phyloP scores from a whole-genome alignment of 2,113 vertebrate species.

The Xiphias gladius region DNA sequence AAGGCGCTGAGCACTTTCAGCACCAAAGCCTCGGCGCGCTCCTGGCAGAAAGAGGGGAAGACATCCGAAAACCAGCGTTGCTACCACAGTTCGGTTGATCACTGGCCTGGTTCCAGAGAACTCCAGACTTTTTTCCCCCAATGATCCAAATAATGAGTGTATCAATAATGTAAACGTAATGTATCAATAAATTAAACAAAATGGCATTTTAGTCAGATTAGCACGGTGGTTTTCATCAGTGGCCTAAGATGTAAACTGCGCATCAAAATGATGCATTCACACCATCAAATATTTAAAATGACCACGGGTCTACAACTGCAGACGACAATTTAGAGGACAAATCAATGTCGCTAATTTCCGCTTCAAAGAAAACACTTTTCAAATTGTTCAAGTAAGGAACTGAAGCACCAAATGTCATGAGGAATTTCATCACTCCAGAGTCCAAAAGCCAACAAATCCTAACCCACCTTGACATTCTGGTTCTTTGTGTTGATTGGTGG shows the following conservation, averaged over 20 bases:
- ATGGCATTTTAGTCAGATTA: not conserved
- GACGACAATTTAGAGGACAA: not conserved
- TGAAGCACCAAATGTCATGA: not conserved
- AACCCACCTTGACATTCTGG: constrained; percentile 94
- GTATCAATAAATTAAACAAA: too few relatives aligned
- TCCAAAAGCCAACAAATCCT: accelerated
- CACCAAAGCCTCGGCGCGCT: constrained; percentile 95
- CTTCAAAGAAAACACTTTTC: not conserved
- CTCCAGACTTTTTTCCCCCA: not conserved
- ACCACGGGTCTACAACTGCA: too few relatives aligned
- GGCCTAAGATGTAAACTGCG: not conserved
- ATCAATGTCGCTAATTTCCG: not conserved
- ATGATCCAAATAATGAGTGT: not conserved
- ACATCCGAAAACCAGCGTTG: not conserved
- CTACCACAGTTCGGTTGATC: not conserved
- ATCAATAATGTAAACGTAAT: too few relatives aligned
- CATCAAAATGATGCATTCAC: not conserved
- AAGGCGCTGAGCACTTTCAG: constrained; percentile 97
- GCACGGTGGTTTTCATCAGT: not conserved
- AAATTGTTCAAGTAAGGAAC: not conserved
- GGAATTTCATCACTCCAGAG: not conserved
- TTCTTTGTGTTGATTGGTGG: constrained; percentile 98
- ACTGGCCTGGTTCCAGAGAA: not conserved
- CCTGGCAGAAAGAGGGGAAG: constrained; percentile 79
- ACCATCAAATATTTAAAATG: too few relatives aligned